phyloP scores from a whole-genome alignment of 2,888 invertebrate genomes.

The Molorchus minor region DNA sequence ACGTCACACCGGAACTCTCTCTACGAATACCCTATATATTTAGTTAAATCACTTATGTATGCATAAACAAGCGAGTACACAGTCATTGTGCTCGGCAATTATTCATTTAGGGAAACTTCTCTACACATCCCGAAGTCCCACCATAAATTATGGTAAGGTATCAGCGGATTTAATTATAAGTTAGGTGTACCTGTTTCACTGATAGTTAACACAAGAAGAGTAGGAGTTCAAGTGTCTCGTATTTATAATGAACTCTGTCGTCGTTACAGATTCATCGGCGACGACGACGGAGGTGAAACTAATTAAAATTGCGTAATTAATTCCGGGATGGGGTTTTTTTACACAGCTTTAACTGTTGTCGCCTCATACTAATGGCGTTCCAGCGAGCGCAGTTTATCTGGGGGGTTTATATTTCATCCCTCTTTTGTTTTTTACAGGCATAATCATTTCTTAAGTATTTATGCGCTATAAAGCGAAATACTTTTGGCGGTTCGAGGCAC shows the following conservation, averaged over 20 bases:
- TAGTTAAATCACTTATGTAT: too few relatives aligned
- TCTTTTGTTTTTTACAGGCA: constrained; percentile 12
- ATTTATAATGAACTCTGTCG: constrained; percentile 53
- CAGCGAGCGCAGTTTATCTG: constrained; percentile 15
- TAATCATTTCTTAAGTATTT: constrained; percentile 19
- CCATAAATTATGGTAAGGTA: constrained; percentile 46
- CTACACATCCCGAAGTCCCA: constrained; percentile 42
- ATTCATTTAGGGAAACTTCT: constrained; percentile 40
- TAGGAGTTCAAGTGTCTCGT: constrained; percentile 49
- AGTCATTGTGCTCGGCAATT: constrained; percentile 29
- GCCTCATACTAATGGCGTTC: constrained; percentile 24
- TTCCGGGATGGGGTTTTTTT: constrained; percentile 46
- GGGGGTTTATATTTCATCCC: constrained; percentile 15
- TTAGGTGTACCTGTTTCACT: constrained; percentile 48
- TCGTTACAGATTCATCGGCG: constrained; percentile 51
- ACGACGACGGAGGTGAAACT: constrained; percentile 49
- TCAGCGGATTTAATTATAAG: constrained; percentile 51
- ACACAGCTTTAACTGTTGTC: constrained; percentile 18
- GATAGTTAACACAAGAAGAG: constrained; percentile 43
- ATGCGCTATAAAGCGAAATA: constrained; percentile 14
- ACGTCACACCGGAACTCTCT: too few relatives aligned
- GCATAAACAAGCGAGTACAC: too few relatives aligned
- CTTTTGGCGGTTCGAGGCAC: not conserved
- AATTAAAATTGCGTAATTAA: constrained; percentile 55
- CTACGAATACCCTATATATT: too few relatives aligned